Conservation (phyloP, 1,140 invertebrate species). For the Tribolium madens region DNA sequence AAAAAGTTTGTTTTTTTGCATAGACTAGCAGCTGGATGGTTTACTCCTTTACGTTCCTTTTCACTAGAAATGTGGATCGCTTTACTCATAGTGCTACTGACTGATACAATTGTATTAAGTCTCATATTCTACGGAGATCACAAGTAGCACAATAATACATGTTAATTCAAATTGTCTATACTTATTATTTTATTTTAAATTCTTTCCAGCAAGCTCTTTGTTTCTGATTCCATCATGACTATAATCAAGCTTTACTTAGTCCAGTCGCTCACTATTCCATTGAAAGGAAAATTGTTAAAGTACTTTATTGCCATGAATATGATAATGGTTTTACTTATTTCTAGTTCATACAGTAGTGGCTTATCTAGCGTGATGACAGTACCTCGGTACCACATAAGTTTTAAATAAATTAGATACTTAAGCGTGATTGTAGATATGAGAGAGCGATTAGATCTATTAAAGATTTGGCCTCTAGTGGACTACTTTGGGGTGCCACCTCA, state of each 20-base stretch:
- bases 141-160: background rate
- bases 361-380: conserved; percentile 69
- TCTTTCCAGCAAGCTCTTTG: background rate
- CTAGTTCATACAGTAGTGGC: conserved; percentile 68
- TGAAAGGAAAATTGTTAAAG: background rate
- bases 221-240: background rate
- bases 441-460: conserved; percentile 67
- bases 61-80: conserved; percentile 52
- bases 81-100: conserved; percentile 44
- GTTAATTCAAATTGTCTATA: background rate
- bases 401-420: too few relatives aligned
- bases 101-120: conserved; percentile 42
- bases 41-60: conserved; percentile 51
- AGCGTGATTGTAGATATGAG: conserved; percentile 59
- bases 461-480: conserved; percentile 66
- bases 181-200: background rate
- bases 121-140: background rate
- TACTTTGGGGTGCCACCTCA: conserved; percentile 70
- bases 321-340: conserved; percentile 66
- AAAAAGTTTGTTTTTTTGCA: conserved; percentile 9
- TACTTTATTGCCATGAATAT: conserved; percentile 61
- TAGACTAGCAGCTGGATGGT: conserved; percentile 48
- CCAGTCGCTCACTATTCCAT: background rate
- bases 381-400: conserved; percentile 63
- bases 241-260: background rate